Base-by-base conservation (phyloP, 2,888 invertebrate genomes). In the Dorcus parallelipipedus region DNA sequence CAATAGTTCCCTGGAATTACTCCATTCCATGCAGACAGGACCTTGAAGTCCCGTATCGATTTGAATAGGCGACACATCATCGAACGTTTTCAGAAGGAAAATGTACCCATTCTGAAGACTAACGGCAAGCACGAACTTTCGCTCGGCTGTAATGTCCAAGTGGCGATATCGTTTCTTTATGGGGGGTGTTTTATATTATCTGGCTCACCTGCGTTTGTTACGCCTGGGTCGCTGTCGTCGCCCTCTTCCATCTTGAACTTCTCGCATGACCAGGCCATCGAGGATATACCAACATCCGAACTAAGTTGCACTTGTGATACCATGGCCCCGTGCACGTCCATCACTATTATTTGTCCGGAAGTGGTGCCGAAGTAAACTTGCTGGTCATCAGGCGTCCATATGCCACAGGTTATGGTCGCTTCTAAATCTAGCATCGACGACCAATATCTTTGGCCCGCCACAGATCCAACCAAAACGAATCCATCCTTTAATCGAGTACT, bases 161-260 rank as follows among this genome's bases (percentile, higher is more conserved):
- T 42, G 17, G 17, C 10, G 7, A 5, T 42, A 14, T 4, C 5
- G 4, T 8, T 17, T 42, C 2, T 20, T 2, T 20, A 3, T 2
- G 20, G 20, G 3, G 20, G 20, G 3, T 20, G 20, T 0, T 6
- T 17, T 42, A 48, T 8, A 17, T n/a, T 3, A 9, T 9, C 17
- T 20, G 23, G 8, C 49, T 60, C 63, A 74, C 75, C 69, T 55
- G 82, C 82, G 75, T 83, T 82, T 49, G 78, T 81, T 53, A 87
- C 72, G 71, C 87, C 72, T 64, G 83, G 76, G 72, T 84, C 84
- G 2, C 83, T 84, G 65, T 92, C 93, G 70, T 92, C 92, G 1
- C 89, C 90, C 76, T 96, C 96, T 76, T 96, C 96, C 95, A 97
- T 96, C 80, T 95, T 96, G 79, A 97, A 97, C 74, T 96, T 96